These are phyloP conservation scores for Zaprionus ghesquierei DNA, from an alignment of 1,140 invertebrate species.

Conservation along the genomic window DNA sequence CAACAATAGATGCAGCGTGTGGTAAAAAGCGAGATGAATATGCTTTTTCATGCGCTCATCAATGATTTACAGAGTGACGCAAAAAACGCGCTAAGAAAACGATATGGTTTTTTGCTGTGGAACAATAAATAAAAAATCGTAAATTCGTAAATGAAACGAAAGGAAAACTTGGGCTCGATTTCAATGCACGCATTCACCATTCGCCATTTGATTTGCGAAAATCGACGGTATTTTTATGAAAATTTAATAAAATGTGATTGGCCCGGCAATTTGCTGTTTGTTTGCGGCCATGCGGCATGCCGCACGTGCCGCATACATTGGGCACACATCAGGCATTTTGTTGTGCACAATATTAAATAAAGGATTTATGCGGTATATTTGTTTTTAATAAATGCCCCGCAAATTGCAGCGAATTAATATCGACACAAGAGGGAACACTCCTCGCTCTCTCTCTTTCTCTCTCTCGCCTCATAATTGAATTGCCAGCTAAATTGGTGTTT, in stretches of 20 bases:
- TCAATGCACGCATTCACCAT: background rate
- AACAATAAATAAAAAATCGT: background rate
- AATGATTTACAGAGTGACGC: background rate
- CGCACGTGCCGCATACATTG: background rate
- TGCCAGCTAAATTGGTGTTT: conserved; percentile 64
- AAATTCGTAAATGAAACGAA: background rate
- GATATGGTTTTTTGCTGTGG: background rate
- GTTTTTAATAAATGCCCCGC: conserved; percentile 41
- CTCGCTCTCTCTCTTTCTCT: background rate
- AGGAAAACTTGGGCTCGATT: background rate
- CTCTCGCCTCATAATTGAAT: conserved; percentile 56
- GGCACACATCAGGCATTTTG: background rate
- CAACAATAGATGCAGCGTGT: too few relatives aligned
- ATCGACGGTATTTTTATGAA: conserved; percentile 1
- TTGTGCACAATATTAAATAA: conserved; percentile 25
- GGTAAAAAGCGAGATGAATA: background rate
- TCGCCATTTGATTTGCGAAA: background rate
- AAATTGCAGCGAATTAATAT: conserved; percentile 25
- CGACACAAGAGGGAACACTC: background rate
- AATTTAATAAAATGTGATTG: conserved; percentile 6
- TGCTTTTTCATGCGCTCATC: background rate
- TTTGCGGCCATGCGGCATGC: background rate
- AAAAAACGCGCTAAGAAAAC: background rate
- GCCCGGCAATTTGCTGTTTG: background rate
- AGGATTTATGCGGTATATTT: conserved; percentile 5